These are phyloP conservation scores for Catharus bicknelli DNA, from an alignment of 2,113 vertebrate species.

Conservation along the genomic window DNA sequence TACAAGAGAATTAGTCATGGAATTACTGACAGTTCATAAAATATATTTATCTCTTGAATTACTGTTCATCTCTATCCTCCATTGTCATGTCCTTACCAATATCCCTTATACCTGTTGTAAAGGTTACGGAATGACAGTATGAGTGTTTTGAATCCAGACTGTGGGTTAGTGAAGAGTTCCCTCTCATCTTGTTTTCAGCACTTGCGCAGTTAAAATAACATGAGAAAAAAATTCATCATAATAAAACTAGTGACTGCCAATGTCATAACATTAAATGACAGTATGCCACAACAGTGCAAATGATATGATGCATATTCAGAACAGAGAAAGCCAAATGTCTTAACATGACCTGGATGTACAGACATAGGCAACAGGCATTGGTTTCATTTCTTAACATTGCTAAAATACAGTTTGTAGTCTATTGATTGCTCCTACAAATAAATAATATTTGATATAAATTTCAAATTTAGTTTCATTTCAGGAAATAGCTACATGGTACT, in stretches of 20 bases:
- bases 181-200: background rate
- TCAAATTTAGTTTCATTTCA: background rate
- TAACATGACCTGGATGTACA: accelerated
- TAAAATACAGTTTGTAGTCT: background rate
- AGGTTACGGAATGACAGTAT: background rate
- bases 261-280: background rate
- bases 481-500: background rate
- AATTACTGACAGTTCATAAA: background rate
- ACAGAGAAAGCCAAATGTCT: accelerated
- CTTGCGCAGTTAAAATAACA: background rate
- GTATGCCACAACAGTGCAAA: background rate
- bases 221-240: background rate
- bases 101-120: accelerated
- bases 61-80: background rate
- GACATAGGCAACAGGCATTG: background rate
- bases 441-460: background rate
- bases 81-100: background rate
- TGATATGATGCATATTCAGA: background rate
- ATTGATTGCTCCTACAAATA: background rate
- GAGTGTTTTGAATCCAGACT: background rate
- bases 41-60: background rate
- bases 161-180: background rate
- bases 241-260: background rate
- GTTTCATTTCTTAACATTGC: background rate
- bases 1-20: background rate